phyloP scores from a whole-genome alignment of 2,797 vertebrate species.

The Pelobates cultripes region DNA sequence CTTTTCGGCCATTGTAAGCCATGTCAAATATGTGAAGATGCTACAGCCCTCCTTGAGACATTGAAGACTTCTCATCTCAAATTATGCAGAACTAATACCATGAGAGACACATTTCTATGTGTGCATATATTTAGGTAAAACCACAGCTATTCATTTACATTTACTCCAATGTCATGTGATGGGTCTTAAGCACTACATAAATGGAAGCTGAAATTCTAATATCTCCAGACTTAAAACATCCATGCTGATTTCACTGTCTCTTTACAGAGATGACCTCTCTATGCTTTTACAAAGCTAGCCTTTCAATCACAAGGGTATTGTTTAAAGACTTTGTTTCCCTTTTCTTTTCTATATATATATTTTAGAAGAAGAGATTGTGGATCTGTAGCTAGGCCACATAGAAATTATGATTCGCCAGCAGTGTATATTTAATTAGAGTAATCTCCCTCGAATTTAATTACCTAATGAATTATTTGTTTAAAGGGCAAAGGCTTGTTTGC shows the following conservation, averaged over 20 bases:
- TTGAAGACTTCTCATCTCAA: constrained; percentile 61
- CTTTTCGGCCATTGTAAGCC: constrained; percentile 59
- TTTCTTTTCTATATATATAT: background rate
- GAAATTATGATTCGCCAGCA: constrained; percentile 79
- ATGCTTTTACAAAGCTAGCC: constrained; percentile 64
- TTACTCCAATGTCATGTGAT: constrained; percentile 58
- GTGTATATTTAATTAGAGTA: constrained; percentile 81
- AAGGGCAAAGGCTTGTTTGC: constrained; percentile 78
- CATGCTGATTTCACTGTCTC: constrained; percentile 58
- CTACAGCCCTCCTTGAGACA: constrained; percentile 63
- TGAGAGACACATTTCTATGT: constrained; percentile 65
- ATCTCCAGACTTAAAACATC: constrained; percentile 62
- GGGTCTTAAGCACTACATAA: constrained; percentile 59
- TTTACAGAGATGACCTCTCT: constrained; percentile 72
- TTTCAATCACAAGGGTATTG: constrained; percentile 65
- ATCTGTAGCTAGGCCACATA: constrained; percentile 75
- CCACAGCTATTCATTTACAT: constrained; percentile 61
- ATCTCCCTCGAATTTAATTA: constrained; percentile 82
- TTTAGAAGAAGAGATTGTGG: constrained; percentile 64
- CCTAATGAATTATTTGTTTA: constrained; percentile 84
- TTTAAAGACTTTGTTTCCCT: constrained; percentile 59
- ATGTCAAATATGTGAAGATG: constrained; percentile 62
- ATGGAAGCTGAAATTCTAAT: constrained; percentile 60
- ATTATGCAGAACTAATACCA: constrained; percentile 66
- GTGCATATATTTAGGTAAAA: constrained; percentile 61